Conservation (phyloP, 2,113 vertebrate species). For the Sinocyclocheilus anophthalmus region DNA sequence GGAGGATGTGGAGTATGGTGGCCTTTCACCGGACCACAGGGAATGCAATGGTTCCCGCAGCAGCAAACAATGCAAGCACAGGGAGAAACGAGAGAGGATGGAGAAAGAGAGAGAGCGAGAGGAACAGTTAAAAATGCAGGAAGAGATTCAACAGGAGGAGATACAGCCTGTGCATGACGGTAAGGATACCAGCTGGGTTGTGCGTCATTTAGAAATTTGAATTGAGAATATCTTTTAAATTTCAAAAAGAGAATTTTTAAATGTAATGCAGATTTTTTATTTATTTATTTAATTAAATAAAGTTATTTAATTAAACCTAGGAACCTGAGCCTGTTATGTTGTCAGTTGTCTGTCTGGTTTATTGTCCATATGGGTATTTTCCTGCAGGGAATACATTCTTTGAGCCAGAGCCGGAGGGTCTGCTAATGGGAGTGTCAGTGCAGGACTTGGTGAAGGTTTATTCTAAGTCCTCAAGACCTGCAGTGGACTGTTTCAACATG, state of each 20-base stretch:
- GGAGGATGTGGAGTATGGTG: conserved; percentile 59
- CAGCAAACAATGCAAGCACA: conserved; percentile 81
- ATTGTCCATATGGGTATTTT: no score
- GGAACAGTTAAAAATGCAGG: conserved; percentile 66
- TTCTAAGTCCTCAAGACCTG: conserved; percentile 71
- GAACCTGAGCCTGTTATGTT: no score
- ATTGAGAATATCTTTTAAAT: no score
- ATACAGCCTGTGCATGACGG: conserved; percentile 47
- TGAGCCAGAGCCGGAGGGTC: no score
- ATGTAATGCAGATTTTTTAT: no score
- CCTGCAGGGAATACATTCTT: no score
- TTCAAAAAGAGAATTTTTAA: no score
- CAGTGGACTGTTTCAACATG: conserved; percentile 76
- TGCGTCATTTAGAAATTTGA: background rate
- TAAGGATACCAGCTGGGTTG: background rate
- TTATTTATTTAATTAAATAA: no score
- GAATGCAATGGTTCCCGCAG: conserved; percentile 69
- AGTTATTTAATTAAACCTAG: no score
- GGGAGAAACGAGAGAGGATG: conserved; percentile 71
- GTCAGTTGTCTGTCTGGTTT: no score
- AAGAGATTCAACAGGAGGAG: conserved; percentile 56
- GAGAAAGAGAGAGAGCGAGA: conserved; percentile 59
- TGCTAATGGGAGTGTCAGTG: conserved; percentile 79
- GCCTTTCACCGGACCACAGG: conserved; percentile 61
- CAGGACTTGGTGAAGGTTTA: conserved; percentile 90